Evolutionary conservation across 1,140 invertebrate species (phyloP).

Genomic region (Venustaconcha ellipsiformis): DNA sequence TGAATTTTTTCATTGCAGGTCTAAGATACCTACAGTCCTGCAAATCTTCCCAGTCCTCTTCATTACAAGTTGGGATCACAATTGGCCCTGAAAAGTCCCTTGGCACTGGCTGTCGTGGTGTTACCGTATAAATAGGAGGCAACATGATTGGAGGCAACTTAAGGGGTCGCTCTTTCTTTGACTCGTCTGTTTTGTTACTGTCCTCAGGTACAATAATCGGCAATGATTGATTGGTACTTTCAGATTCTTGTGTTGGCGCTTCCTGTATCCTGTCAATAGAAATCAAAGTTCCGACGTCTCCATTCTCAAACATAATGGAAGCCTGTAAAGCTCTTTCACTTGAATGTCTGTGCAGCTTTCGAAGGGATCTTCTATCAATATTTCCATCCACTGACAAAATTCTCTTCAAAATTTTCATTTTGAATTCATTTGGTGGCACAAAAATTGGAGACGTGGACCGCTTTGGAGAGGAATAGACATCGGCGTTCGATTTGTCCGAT

Average conservation of each 20-base stretch:
- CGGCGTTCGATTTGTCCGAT: neutral
- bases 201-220: conserved; percentile 6
- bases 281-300: conserved; percentile 25
- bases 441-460: conserved; percentile 14
- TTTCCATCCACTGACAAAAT: conserved; percentile 30
- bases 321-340: conserved; percentile 26
- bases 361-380: conserved; percentile 23
- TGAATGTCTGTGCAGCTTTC: conserved; percentile 26
- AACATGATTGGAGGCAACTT: conserved; percentile 26
- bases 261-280: conserved; percentile 17
- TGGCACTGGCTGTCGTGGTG: conserved; percentile 10
- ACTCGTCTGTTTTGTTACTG: conserved; percentile 1
- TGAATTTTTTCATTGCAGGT: conserved; percentile 25
- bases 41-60: conserved; percentile 25
- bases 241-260: neutral
- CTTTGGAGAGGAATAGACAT: neutral
- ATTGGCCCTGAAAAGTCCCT: conserved; percentile 15
- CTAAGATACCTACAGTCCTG: conserved; percentile 24
- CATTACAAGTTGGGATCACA: neutral
- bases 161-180: conserved; percentile 12
- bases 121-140: conserved; percentile 22
- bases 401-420: conserved; percentile 23
- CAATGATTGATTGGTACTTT: conserved; percentile 1
- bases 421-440: conserved; percentile 30
- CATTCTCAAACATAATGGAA: conserved; percentile 27